Conservation (phyloP, 2,797 vertebrate species). For the Rhinophrynus dorsalis region DNA sequence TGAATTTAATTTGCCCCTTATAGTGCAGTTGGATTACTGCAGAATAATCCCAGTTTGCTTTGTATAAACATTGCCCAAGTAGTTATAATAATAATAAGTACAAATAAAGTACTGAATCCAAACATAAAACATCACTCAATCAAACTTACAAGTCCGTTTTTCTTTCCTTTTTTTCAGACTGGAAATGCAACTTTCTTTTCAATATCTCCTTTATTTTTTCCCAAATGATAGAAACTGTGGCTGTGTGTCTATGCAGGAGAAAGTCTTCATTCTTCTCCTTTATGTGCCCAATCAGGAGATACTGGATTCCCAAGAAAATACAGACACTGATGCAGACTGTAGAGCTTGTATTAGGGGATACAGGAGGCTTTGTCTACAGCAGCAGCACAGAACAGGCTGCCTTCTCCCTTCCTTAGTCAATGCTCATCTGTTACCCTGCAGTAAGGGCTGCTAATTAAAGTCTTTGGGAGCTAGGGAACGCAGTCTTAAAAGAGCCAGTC, state of each 20-base stretch:
- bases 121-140: too few relatives aligned
- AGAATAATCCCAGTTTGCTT: too few relatives aligned
- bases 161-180: not conserved
- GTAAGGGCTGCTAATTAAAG: conserved; percentile 36
- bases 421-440: conserved; percentile 1
- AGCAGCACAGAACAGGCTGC: not conserved
- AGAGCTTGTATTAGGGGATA: not conserved
- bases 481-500: conserved; percentile 20
- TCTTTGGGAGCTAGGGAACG: conserved; percentile 25
- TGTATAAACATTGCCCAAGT: too few relatives aligned
- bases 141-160: conserved; percentile 29
- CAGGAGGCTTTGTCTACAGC: not conserved
- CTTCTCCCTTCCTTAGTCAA: not conserved
- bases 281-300: not conserved
- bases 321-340: not conserved
- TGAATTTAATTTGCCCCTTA: too few relatives aligned
- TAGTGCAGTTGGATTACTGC: too few relatives aligned
- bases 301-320: not conserved
- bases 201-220: not conserved
- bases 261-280: conserved; percentile 21
- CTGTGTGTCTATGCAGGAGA: not conserved
- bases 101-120: too few relatives aligned
- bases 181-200: conserved; percentile 1
- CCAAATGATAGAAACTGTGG: not conserved
- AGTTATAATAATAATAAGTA: too few relatives aligned